Percentiles rank a stretch among this genome's conserved stretches.
phyloP scores from a whole-genome alignment of 2,797 vertebrate species.

The Rhyacichthys aspro region DNA sequence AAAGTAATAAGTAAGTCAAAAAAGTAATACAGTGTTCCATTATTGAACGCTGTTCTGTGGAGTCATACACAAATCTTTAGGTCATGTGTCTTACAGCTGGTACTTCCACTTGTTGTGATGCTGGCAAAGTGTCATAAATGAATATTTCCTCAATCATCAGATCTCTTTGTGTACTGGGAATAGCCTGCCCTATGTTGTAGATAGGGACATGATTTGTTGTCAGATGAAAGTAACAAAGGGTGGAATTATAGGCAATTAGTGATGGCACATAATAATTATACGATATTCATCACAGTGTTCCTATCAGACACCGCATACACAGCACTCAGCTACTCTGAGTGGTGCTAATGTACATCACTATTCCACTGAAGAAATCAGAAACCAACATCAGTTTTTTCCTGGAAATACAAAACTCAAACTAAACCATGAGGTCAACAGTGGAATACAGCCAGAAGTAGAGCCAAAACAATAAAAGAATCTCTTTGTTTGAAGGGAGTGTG shows the following conservation, averaged over 20 bases:
- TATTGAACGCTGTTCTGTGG: too few species aligned
- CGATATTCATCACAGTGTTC: slow-evolving; percentile 34
- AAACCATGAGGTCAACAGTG: not conserved
- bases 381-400: not conserved
- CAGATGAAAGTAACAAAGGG: slow-evolving; percentile 43
- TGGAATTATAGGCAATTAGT: slow-evolving; percentile 63
- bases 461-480: not conserved
- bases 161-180: not conserved
- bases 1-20: too few species aligned
- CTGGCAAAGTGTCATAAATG: too few species aligned
- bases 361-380: not conserved
- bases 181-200: not conserved
- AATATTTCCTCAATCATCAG: not conserved
- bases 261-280: slow-evolving; percentile 47
- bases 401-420: not conserved
- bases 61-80: too few species aligned
- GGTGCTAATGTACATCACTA: too few species aligned
- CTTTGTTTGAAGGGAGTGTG: not conserved
- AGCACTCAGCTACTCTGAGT: not conserved
- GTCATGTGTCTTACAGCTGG: too few species aligned
- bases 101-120: too few species aligned
- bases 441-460: not conserved
- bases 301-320: slow-evolving; percentile 42
- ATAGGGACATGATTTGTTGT: slow-evolving; percentile 25
- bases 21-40: too few species aligned